phyloP scores from a whole-genome alignment of 2,797 vertebrate species.

The Percopsis omiscomaycus region DNA sequence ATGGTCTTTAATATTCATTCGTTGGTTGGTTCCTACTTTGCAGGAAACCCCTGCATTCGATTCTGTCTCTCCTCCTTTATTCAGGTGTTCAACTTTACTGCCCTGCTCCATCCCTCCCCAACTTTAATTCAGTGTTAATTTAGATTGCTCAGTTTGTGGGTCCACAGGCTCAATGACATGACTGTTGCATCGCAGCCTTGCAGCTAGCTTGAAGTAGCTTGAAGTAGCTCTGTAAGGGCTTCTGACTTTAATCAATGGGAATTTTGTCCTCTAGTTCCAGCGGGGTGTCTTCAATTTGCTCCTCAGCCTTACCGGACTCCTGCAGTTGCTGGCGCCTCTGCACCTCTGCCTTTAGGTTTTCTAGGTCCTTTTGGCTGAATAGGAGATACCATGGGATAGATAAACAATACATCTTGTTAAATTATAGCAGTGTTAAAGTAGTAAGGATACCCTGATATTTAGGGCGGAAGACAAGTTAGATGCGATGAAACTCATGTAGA shows the following conservation, averaged over 20 bases:
- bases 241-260: conserved; percentile 74
- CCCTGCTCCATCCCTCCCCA: conserved; percentile 46
- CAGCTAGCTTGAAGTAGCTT: conserved; percentile 54
- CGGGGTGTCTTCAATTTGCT: conserved; percentile 64
- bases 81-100: conserved; percentile 55
- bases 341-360: conserved; percentile 96
- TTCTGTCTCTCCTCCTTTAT: conserved; percentile 25
- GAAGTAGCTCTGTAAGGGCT: conserved; percentile 53
- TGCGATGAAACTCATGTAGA: not conserved
- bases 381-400: not conserved
- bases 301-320: conserved; percentile 82
- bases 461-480: no score
- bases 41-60: conserved; percentile 55
- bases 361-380: conserved; percentile 94
- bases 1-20: conserved; percentile 44
- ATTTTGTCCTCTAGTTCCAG: conserved; percentile 80
- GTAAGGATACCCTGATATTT: not conserved
- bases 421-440: not conserved
- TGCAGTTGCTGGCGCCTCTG: conserved; percentile 94
- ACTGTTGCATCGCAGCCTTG: conserved; percentile 64
- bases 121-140: conserved; percentile 68
- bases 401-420: not conserved
- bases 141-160: conserved; percentile 63
- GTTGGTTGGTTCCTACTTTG: conserved; percentile 47
- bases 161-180: conserved; percentile 70